Base-by-base conservation (phyloP, 2,113 vertebrate species). In the Halichoeres trimaculatus region DNA sequence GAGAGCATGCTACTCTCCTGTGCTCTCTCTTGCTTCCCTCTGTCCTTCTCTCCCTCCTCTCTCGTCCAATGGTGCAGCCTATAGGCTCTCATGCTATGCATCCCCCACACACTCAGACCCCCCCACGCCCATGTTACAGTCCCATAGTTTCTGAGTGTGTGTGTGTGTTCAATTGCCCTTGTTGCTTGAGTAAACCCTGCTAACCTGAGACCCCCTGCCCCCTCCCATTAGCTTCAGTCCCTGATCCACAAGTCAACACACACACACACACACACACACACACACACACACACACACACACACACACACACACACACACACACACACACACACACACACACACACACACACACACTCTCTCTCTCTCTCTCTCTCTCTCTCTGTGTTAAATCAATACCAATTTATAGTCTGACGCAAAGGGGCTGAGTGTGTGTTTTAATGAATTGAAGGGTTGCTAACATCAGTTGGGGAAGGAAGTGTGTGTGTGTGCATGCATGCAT, bases 341-440 rank as follows among this genome's bases (percentile, higher is more conserved):
- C 9, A 16, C 54, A 26, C 41, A 34, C 12, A 43, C 60, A 36
- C 45, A 26, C 26, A 62, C 30, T 74, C 74, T n/a, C n/a, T n/a
- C n/a, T n/a, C n/a, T n/a, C n/a, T n/a, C n/a, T n/a, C n/a, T n/a
- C n/a, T n/a, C n/a, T n/a, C n/a, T n/a, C n/a, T n/a, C n/a, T n/a
- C n/a, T n/a, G n/a, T 13, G 40, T n/a, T 40, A 54, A 89, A 90
- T 95, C 94, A 93, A 95, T 95, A 90, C 91, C 93, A 90, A 95
- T 95, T 95, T 94, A 92, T 94, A 95, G 94, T 93, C 93, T 92
- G 93, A 95, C 76, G 90, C 88, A 67, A 88, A 92, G 93, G 85
- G 94, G 91, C 95, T 84, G 90, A 93, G 92, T 95, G 81, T 78
- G 52, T 76, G 87, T 84, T 86, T 87, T 94, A 94, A 96, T 95